Conservation (phyloP, 1,140 invertebrate genomes). For the Aphidius gifuensis region DNA sequence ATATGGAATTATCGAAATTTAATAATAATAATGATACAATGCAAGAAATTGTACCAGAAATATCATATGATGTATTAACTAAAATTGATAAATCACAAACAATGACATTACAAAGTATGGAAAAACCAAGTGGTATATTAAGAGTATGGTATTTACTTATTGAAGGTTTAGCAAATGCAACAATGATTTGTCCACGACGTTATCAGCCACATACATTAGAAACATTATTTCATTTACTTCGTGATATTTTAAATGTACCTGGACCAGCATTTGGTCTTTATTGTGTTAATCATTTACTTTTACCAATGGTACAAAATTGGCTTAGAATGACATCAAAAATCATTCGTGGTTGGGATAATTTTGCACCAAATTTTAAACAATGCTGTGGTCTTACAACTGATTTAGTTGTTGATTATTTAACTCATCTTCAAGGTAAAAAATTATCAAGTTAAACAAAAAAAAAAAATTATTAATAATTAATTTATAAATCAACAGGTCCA, state of each 20-base stretch:
- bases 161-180: constrained; percentile 82
- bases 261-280: constrained; percentile 84
- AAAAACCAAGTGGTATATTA: constrained; percentile 79
- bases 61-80: constrained; percentile 62
- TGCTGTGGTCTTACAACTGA: constrained; percentile 89
- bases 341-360: constrained; percentile 68
- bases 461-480: background rate
- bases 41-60: constrained; percentile 50
- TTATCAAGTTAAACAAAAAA: no score
- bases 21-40: constrained; percentile 56
- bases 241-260: constrained; percentile 71
- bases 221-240: constrained; percentile 79
- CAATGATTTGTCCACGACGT: constrained; percentile 74
- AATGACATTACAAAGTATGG: constrained; percentile 66
- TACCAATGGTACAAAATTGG: constrained; percentile 90
- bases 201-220: constrained; percentile 86
- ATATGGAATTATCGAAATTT: constrained; percentile 65
- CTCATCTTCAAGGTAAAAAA: constrained; percentile 56
- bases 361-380: constrained; percentile 86
- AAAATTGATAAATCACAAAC: constrained; percentile 60
- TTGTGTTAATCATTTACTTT: constrained; percentile 83
- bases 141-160: constrained; percentile 88
- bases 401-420: constrained; percentile 81
- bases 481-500: constrained; percentile 31
- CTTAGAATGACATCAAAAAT: constrained; percentile 68